Evolutionary conservation across 2,888 invertebrate species (phyloP), one percentile per base, ranked within the genome.

Genomic region (Neocrepidodera transversa): DNA sequence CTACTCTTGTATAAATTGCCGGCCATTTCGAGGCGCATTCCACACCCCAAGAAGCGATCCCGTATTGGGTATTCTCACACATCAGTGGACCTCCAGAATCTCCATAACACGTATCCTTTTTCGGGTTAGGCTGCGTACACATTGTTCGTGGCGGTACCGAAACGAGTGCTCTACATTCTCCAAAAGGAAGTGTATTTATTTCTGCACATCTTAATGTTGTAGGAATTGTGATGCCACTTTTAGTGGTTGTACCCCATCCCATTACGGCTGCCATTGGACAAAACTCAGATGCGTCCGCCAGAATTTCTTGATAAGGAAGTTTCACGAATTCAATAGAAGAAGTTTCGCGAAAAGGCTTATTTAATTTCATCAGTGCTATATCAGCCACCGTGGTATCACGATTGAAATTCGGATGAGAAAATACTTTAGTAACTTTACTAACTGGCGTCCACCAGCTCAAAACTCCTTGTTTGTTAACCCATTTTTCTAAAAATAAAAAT

Each of bases 1-100:
- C 42, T 8, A 42, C 42, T 23, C 42, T 42, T 2, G 42, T 42
- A 42, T 42, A 42, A 18, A 42, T 20, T 4, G 20, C 42, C 2
- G 42, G 42, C 1, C 10, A 42, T 6, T 1, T 5, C 20, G 20
- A 8, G 20, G 42, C 42, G n/a, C 42, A 42, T 16, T 20, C 42
- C n/a, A 42, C 6, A 13, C 42, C 42, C 18, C 18, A 42, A 11
- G 42, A 42, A 16, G n/a, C 13, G 6, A 42, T 42, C 2, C 42
- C 42, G 6, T 20, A 23, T n/a, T 42, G 42, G 1, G n/a, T 42
- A 6, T 13, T 13, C 1, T 7, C 42, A 13, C 42, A 42, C 7
- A 42, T 3, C 10, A 42, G 11, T 1, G 42, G 42, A 5, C 42
- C 42, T 23, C 42, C 42, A n/a, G 42, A 42, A 23, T 42, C 42